phyloP scores from a whole-genome alignment of 2,888 invertebrate species.

The Lasioglossum malachurum region DNA sequence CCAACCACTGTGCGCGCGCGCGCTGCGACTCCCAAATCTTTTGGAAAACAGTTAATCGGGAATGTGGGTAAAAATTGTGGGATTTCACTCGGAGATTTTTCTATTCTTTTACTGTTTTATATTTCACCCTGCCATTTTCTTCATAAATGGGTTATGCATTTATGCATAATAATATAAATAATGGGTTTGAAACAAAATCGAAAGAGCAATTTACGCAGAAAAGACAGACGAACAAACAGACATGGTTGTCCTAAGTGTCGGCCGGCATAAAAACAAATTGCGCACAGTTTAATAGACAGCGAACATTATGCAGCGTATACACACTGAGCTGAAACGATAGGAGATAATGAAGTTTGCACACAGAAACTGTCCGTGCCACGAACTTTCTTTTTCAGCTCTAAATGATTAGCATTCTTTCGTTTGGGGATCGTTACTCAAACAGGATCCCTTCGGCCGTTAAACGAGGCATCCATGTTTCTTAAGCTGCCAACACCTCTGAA shows the following conservation, averaged over 20 bases:
- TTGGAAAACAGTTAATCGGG: background rate
- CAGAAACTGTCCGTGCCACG: background rate
- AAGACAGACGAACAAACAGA: background rate
- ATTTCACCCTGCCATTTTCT: background rate
- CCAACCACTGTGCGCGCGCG: too few species aligned
- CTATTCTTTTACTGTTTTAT: background rate
- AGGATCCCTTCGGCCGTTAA: slow-evolving; percentile 5
- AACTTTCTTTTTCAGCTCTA: slow-evolving; percentile 5
- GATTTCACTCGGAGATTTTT: background rate
- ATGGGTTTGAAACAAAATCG: background rate
- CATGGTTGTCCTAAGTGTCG: background rate
- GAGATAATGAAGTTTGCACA: slow-evolving; percentile 11
- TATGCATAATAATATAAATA: too few species aligned
- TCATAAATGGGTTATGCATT: too few species aligned
- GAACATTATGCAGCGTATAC: slow-evolving; percentile 1
- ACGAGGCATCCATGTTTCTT: slow-evolving; percentile 20
- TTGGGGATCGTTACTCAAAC: slow-evolving; percentile 27
- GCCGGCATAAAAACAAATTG: slow-evolving; percentile 11
- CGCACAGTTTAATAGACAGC: background rate
- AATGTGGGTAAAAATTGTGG: background rate
- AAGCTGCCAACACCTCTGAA: background rate
- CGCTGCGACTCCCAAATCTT: background rate
- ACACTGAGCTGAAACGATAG: background rate
- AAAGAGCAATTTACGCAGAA: background rate
- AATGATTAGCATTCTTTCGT: slow-evolving; percentile 17